Conservation (phyloP, 2,797 vertebrate species). For the Oryzias sinensis region DNA sequence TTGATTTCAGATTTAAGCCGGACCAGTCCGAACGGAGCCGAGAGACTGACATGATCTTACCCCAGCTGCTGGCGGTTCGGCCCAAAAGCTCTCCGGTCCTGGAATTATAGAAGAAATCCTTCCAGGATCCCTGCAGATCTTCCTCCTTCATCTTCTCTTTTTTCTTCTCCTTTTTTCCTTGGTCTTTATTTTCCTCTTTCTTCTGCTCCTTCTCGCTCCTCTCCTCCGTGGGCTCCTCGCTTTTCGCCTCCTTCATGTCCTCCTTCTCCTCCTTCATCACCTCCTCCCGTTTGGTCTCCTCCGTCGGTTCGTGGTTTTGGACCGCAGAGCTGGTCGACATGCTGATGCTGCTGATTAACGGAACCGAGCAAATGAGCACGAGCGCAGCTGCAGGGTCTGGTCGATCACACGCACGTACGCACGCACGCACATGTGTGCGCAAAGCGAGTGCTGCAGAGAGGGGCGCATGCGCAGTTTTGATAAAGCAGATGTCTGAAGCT, state of each 20-base stretch:
- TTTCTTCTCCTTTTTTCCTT: neutral
- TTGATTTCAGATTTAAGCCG: neutral
- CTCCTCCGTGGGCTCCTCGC: neutral
- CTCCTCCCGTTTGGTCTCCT: slow-evolving; percentile 3
- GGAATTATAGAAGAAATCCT: slow-evolving; percentile 47
- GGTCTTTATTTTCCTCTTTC: neutral
- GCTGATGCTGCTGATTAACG: slow-evolving; percentile 7
- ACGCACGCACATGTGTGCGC: slow-evolving; percentile 1
- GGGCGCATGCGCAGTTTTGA: slow-evolving; percentile 38
- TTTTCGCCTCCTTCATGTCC: slow-evolving; percentile 2
- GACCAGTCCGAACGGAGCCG: neutral
- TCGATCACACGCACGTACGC: neutral
- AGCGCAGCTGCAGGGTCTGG: neutral
- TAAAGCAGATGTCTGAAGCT: neutral
- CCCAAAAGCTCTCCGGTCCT: slow-evolving; percentile 52
- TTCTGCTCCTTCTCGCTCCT: slow-evolving; percentile 8
- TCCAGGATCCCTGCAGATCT: slow-evolving; percentile 14
- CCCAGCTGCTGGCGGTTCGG: slow-evolving; percentile 53
- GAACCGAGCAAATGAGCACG: slow-evolving; percentile 32
- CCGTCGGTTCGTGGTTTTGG: slow-evolving; percentile 7
- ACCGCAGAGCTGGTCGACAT: slow-evolving; percentile 38
- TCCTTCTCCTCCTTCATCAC: slow-evolving; percentile 1
- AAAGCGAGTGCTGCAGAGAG: slow-evolving; percentile 33
- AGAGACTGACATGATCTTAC: slow-evolving; percentile 23
- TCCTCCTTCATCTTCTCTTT: neutral